phyloP scores from a whole-genome alignment of 2,888 invertebrate species.

The Crocallis elinguaria region DNA sequence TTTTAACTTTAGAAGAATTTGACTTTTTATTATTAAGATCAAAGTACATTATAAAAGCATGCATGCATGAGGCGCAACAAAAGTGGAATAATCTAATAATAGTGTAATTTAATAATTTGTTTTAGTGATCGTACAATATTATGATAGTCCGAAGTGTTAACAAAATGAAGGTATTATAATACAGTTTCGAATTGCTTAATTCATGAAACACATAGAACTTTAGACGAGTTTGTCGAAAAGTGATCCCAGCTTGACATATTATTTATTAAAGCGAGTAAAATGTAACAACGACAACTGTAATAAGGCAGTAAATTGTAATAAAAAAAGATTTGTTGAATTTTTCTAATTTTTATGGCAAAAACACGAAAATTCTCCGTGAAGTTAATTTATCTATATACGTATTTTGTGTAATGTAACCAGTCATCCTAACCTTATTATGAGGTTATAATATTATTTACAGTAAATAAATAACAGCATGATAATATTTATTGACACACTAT shows the following conservation, averaged over 20 bases:
- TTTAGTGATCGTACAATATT: neutral
- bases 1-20: no score
- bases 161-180: conserved; percentile 3
- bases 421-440: conserved; percentile 46
- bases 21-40: no score
- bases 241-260: conserved; percentile 4
- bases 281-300: conserved; percentile 44
- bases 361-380: no score
- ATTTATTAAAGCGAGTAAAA: neutral
- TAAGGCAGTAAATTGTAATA: conserved; percentile 55
- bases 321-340: no score
- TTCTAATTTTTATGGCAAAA: no score
- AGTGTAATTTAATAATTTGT: neutral
- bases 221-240: neutral
- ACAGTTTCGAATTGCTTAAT: conserved; percentile 2
- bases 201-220: neutral
- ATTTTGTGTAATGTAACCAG: conserved; percentile 48
- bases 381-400: no score
- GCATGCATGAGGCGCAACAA: no score
- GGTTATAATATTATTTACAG: conserved; percentile 49
- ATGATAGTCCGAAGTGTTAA: neutral
- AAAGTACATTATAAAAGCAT: no score
- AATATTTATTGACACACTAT: conserved; percentile 49
- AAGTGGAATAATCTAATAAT: no score
- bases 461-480: conserved; percentile 51